A percentile compares a stretch with the other conserved stretches of the same genome.
phyloP scores from a whole-genome alignment of 2,113 vertebrate species.

The Vimba vimba region DNA sequence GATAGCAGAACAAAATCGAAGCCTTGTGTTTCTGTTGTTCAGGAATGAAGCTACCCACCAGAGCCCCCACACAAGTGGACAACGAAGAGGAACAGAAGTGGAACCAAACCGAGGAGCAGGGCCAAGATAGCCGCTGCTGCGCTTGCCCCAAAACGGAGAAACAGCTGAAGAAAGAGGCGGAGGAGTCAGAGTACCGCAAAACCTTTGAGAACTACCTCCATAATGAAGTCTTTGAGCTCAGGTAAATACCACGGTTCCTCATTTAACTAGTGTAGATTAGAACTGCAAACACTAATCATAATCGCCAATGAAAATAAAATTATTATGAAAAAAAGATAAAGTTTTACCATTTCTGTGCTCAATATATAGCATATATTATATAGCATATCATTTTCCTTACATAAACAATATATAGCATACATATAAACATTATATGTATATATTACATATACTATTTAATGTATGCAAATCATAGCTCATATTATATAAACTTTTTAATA shows the following conservation, averaged over 20 bases:
- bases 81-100: constrained; percentile 82
- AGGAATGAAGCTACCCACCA: constrained; percentile 91
- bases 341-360: not conserved
- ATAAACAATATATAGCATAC: not conserved
- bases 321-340: not conserved
- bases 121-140: constrained; percentile 80
- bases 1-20: not conserved
- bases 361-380: not conserved
- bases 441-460: not conserved
- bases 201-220: constrained; percentile 96
- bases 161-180: constrained; percentile 91
- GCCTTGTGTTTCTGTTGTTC: constrained; percentile 32
- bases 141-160: constrained; percentile 92
- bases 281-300: not conserved
- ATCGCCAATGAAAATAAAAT: not conserved
- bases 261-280: not conserved
- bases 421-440: not conserved
- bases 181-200: constrained; percentile 91
- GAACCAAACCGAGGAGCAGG: constrained; percentile 84
- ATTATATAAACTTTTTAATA: too few species aligned
- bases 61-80: constrained; percentile 86
- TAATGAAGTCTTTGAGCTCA: constrained; percentile 93
- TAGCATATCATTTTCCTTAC: not conserved
- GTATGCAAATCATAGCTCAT: not conserved
- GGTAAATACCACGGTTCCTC: constrained; percentile 70